Conservation (phyloP, 2,113 vertebrate genomes). For the Mionectes macconnelli region DNA sequence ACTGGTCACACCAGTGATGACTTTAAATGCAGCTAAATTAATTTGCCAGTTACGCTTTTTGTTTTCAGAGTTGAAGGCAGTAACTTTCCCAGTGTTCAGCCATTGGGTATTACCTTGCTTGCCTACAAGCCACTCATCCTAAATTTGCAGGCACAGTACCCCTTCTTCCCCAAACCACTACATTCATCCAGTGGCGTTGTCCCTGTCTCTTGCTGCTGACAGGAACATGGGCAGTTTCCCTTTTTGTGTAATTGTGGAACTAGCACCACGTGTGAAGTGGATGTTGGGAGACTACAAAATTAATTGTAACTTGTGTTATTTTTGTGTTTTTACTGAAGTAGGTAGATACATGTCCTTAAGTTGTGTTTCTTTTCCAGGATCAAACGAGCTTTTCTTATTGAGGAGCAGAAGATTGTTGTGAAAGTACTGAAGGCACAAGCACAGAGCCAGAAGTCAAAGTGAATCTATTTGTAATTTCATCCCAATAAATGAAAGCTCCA, state of each 20-base stretch:
- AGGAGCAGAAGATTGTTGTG: slow-evolving; percentile 99
- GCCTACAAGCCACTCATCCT: not conserved
- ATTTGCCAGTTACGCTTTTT: not conserved
- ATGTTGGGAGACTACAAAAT: not conserved
- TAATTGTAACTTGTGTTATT: not conserved
- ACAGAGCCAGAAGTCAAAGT: slow-evolving; percentile 98
- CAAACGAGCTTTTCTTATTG: slow-evolving; percentile 98
- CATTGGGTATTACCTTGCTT: not conserved
- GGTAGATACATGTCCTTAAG: not conserved
- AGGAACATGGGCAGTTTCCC: not conserved
- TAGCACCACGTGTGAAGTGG: accelerated
- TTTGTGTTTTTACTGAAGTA: not conserved
- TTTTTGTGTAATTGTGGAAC: not conserved
- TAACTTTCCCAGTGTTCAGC: not conserved
- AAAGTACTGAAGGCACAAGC: slow-evolving; percentile 99
- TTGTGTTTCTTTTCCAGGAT: slow-evolving; percentile 77
- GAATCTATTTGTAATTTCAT: slow-evolving; percentile 77
- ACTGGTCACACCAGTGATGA: not conserved
- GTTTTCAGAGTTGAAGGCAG: not conserved
- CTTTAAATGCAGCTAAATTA: not conserved
- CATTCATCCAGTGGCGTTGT: accelerated
- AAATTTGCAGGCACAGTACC: not conserved
- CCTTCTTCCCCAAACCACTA: accelerated
- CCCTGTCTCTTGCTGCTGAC: not conserved
- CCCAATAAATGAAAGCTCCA: slow-evolving; percentile 81